These are phyloP conservation scores for Parnassius smintheus DNA, from an alignment of 2,888 invertebrate genomes.

Conservation along the genomic window DNA sequence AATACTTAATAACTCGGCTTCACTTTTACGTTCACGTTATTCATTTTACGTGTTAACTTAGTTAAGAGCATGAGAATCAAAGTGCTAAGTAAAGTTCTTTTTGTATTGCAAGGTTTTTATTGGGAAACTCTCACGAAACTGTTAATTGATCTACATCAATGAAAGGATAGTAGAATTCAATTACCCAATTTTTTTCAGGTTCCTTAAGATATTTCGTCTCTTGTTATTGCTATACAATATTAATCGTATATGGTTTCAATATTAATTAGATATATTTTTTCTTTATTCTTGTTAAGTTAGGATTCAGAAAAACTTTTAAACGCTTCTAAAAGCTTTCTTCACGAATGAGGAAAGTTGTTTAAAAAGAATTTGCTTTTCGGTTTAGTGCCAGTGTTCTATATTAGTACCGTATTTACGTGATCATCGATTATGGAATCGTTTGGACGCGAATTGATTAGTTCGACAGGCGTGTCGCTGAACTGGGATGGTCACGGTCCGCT, in stretches of 20 bases:
- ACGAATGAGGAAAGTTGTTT: too few species aligned
- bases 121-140: constrained; percentile 17
- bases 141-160: constrained; percentile 17
- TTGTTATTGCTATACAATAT: too few species aligned
- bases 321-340: too few species aligned
- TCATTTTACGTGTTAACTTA: constrained; percentile 23
- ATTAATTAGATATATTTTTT: too few species aligned
- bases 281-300: too few species aligned
- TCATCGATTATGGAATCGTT: constrained; percentile 45
- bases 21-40: constrained; percentile 14
- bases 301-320: too few species aligned
- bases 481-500: constrained; percentile 31
- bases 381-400: too few species aligned
- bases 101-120: constrained; percentile 12
- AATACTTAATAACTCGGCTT: not conserved
- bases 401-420: constrained; percentile 27
- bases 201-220: too few species aligned
- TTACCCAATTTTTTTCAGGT: not conserved
- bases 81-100: constrained; percentile 17
- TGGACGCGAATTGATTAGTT: constrained; percentile 66
- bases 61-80: constrained; percentile 18
- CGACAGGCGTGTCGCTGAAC: constrained; percentile 62
- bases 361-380: too few species aligned
- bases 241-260: too few species aligned
- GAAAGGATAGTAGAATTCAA: constrained; percentile 5